Evolutionary conservation across 2,888 invertebrate genomes (phyloP).

Genomic region (Lamproptera curius): DNA sequence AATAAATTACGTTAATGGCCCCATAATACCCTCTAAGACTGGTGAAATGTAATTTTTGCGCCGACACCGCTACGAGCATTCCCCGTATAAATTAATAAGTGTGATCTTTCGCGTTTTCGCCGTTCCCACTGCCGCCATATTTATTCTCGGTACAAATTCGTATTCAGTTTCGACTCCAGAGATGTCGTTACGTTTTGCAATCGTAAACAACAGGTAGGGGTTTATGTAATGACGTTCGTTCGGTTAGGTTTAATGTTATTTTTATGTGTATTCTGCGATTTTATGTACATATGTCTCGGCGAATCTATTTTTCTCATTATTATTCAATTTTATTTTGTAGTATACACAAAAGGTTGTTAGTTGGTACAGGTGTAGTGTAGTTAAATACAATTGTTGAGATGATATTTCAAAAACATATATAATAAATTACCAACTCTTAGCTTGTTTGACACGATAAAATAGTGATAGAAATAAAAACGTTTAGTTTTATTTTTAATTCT

Average conservation of each 20-base stretch:
- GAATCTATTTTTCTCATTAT: too few species aligned
- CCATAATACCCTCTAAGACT: slow-evolving; percentile 1
- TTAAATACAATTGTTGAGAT: neutral
- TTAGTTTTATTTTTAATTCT: too few species aligned
- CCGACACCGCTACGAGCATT: neutral
- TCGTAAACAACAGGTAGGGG: neutral
- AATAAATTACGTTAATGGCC: slow-evolving; percentile 19
- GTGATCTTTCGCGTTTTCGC: slow-evolving; percentile 1
- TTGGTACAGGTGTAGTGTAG: neutral
- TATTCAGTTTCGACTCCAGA: neutral
- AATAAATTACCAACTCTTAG: too few species aligned
- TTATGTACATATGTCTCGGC: too few species aligned
- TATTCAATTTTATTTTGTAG: neutral
- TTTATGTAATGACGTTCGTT: neutral
- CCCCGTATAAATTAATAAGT: slow-evolving; percentile 5
- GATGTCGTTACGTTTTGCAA: neutral
- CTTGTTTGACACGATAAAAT: too few species aligned
- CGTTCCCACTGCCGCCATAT: neutral
- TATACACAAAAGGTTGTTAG: neutral
- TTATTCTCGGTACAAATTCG: slow-evolving; percentile 1
- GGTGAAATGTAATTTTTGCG: slow-evolving; percentile 9
- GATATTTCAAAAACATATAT: too few species aligned
- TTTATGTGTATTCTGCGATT: neutral
- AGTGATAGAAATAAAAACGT: too few species aligned
- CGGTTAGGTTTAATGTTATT: neutral